Percentiles rank a stretch among this genome's conserved stretches.
phyloP scores from a whole-genome alignment of 2,888 invertebrate genomes.

The Syritta pipiens region DNA sequence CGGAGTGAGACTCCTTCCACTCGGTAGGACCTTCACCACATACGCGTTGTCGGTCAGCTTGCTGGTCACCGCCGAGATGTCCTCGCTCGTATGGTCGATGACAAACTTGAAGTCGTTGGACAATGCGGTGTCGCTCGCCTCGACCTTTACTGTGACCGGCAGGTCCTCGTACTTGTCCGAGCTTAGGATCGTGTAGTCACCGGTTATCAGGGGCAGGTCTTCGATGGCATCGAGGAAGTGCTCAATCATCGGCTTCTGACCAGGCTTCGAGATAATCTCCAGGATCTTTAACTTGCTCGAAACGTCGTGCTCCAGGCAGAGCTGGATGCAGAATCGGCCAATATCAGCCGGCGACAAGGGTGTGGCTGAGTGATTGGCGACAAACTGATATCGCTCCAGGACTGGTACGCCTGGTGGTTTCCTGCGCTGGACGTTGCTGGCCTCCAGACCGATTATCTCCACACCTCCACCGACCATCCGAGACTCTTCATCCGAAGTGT shows the following conservation, averaged over 20 bases:
- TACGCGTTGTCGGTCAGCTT: slow-evolving; percentile 73
- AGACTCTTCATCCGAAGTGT: slow-evolving; percentile 53
- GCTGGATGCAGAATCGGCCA: slow-evolving; percentile 83
- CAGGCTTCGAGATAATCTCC: slow-evolving; percentile 79
- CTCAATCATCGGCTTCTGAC: slow-evolving; percentile 80
- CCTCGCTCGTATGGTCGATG: slow-evolving; percentile 61
- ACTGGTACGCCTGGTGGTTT: slow-evolving; percentile 85
- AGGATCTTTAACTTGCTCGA: slow-evolving; percentile 82
- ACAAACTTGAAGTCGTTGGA: slow-evolving; percentile 69
- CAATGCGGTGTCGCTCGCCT: slow-evolving; percentile 81
- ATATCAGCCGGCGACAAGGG: slow-evolving; percentile 77
- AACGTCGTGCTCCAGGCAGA: slow-evolving; percentile 85
- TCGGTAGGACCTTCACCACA: slow-evolving; percentile 4
- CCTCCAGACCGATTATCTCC: slow-evolving; percentile 86
- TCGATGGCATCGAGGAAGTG: slow-evolving; percentile 81
- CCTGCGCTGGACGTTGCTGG: slow-evolving; percentile 85
- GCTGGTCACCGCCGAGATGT: slow-evolving; percentile 74
- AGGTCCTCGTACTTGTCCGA: slow-evolving; percentile 53
- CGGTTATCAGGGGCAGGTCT: slow-evolving; percentile 84
- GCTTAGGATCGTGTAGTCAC: slow-evolving; percentile 81
- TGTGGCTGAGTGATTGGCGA: slow-evolving; percentile 81
- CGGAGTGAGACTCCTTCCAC: neutral
- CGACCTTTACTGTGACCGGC: slow-evolving; percentile 80
- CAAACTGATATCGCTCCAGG: slow-evolving; percentile 86
- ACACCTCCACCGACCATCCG: slow-evolving; percentile 84